phyloP scores from a whole-genome alignment of 2,113 vertebrate genomes.

The Oryctolagus cuniculus region DNA sequence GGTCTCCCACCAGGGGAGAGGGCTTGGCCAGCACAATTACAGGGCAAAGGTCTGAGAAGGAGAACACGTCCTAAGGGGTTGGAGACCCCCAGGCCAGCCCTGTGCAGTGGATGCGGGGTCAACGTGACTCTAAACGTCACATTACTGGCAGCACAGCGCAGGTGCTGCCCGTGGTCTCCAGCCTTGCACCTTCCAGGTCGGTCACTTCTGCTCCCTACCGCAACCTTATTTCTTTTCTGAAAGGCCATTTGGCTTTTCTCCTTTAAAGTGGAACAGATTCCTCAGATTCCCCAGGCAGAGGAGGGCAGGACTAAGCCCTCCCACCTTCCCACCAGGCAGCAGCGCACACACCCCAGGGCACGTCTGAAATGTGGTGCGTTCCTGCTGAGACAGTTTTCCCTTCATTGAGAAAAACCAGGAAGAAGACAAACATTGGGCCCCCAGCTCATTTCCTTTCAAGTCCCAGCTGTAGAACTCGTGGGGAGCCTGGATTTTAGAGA shows the following conservation, averaged over 20 bases:
- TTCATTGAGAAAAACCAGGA: constrained; percentile 30
- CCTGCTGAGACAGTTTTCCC: background rate
- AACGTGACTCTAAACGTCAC: fast-evolving
- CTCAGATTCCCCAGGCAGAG: background rate
- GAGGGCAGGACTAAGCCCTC: background rate
- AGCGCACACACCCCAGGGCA: fast-evolving
- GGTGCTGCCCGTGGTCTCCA: background rate
- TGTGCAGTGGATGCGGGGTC: fast-evolving
- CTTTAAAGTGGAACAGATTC: background rate
- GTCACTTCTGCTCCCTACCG: background rate
- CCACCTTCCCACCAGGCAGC: fast-evolving
- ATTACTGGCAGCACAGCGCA: fast-evolving
- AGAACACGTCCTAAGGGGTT: fast-evolving
- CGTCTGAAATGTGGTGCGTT: background rate
- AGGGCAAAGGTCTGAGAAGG: background rate
- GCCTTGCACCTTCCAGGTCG: background rate
- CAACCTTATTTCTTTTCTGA: background rate
- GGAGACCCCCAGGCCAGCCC: fast-evolving
- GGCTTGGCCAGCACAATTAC: fast-evolving
- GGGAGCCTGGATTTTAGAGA: constrained; percentile 26
- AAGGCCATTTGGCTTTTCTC: background rate
- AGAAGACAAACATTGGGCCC: background rate
- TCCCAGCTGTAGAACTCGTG: background rate
- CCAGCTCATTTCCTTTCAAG: constrained; percentile 25
- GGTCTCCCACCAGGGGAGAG: background rate